Evolutionary conservation across 2,113 vertebrate species (phyloP).

Genomic region (Ageneiosus marmoratus): DNA sequence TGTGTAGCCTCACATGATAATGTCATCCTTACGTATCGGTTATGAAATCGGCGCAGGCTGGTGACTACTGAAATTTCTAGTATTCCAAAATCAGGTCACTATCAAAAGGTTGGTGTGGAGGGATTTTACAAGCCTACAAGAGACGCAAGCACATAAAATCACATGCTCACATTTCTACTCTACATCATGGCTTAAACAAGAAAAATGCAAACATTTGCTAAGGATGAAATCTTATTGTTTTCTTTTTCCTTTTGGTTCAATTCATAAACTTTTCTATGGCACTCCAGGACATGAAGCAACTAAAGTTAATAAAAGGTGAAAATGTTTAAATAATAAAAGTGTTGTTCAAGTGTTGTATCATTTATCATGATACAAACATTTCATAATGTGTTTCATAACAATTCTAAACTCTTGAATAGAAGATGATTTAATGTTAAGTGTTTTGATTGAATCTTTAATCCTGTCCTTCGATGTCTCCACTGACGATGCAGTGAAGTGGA

Average conservation of each 20-base stretch:
- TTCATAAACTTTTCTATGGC: neutral
- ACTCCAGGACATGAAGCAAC: neutral
- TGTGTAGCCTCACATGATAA: neutral
- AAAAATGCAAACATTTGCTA: neutral
- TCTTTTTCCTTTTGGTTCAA: neutral
- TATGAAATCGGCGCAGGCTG: neutral
- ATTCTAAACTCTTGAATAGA: no score
- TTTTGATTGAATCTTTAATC: neutral
- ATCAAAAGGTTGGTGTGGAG: neutral
- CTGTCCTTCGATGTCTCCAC: neutral
- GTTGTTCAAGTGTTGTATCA: no score
- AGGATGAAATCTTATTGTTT: neutral
- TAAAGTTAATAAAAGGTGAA: neutral
- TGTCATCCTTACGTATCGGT: neutral
- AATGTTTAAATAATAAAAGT: neutral
- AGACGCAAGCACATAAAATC: neutral
- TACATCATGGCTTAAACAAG: neutral
- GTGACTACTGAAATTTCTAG: neutral
- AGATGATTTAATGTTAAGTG: no score
- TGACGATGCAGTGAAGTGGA: neutral
- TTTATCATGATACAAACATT: no score
- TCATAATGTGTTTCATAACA: no score
- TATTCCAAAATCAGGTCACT: neutral
- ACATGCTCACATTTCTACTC: neutral
- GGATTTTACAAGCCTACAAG: neutral